These are phyloP conservation scores for Cavia aperea DNA, from an alignment of 2,113 vertebrate genomes.

Conservation along the genomic window DNA sequence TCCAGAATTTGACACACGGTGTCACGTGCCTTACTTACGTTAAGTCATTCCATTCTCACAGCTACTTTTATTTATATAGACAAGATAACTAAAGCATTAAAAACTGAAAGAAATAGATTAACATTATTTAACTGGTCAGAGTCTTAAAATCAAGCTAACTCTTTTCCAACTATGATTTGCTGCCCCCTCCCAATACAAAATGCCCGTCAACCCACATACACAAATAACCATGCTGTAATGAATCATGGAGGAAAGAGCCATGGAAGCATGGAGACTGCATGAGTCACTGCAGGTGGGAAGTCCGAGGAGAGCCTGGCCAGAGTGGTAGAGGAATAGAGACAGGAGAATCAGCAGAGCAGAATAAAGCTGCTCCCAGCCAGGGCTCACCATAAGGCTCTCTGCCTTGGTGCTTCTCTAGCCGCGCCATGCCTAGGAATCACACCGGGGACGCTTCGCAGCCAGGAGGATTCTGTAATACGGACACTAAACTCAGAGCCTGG, in stretches of 20 bases:
- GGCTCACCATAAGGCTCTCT: not conserved
- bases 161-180: not conserved
- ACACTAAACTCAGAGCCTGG: not conserved
- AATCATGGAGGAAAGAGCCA: not conserved
- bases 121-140: not conserved
- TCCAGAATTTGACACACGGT: not conserved
- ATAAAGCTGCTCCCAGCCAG: not conserved
- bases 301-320: not conserved
- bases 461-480: not conserved
- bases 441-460: not conserved
- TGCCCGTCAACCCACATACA: not conserved
- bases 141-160: not conserved
- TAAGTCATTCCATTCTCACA: not conserved
- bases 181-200: not conserved
- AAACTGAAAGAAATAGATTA: not conserved
- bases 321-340: not conserved
- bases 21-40: not conserved
- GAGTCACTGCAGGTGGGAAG: slow-evolving; percentile 1
- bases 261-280: not conserved
- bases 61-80: not conserved
- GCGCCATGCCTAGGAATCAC: not conserved
- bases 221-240: not conserved
- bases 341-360: not conserved
- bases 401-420: not conserved
- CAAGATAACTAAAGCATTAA: not conserved